These are phyloP conservation scores for Mythimna ferrago DNA, from an alignment of 2,888 invertebrate species.

Conservation along the genomic window DNA sequence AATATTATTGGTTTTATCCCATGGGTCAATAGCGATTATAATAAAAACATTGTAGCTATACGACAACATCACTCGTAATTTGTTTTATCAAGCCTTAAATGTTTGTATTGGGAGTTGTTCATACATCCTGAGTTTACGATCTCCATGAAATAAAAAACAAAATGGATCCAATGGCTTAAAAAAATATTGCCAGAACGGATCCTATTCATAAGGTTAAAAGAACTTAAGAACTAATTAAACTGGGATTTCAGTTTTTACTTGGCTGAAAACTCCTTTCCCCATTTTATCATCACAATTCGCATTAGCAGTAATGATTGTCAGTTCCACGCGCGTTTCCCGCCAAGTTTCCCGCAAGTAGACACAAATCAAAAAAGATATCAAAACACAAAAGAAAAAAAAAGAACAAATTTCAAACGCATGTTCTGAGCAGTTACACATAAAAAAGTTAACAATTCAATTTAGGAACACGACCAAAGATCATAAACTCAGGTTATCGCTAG, in stretches of 20 bases:
- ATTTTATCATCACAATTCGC: conserved; percentile 8
- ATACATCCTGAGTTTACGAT: conserved; percentile 78
- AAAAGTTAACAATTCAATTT: conserved; percentile 59
- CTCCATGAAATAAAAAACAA: conserved; percentile 66
- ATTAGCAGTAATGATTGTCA: conserved; percentile 4
- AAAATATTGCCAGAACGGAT: conserved; percentile 62
- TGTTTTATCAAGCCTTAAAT: conserved; percentile 77
- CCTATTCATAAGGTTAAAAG: conserved; percentile 45
- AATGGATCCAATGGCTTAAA: conserved; percentile 60
- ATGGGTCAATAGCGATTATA: conserved; percentile 74
- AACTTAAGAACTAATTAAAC: conserved; percentile 63
- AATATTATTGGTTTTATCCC: conserved; percentile 67
- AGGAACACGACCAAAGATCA: conserved; percentile 66
- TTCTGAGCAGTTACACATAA: conserved; percentile 39
- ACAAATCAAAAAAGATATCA: conserved; percentile 27
- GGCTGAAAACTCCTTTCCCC: conserved; percentile 25
- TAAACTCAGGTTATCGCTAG: conserved; percentile 67
- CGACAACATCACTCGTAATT: conserved; percentile 74
- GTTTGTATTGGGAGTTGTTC: conserved; percentile 64
- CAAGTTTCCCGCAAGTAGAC: too few species aligned
- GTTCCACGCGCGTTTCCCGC: conserved; percentile 13
- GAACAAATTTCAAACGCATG: conserved; percentile 46
- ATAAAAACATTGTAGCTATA: conserved; percentile 74
- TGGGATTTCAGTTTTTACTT: conserved; percentile 45
- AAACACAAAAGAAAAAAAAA: conserved; percentile 43